Base-by-base conservation (phyloP, 2,888 invertebrate species). In the Ephialtes manifestator region DNA sequence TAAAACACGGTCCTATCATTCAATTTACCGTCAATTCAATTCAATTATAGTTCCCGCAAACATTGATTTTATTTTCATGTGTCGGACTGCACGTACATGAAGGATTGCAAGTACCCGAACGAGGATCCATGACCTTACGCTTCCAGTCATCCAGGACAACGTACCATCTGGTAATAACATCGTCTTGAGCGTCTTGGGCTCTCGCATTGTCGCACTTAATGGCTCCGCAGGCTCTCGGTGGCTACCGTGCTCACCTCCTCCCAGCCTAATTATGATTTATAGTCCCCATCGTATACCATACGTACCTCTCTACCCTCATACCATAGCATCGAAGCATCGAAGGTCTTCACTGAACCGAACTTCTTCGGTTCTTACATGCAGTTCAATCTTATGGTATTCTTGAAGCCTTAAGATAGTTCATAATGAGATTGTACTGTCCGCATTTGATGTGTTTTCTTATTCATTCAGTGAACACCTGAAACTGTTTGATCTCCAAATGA, bases 191-290 rank as follows among this genome's bases (percentile, higher is more conserved):
- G 83, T 81, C 87, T 79, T 67, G 81, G 86, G 89, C 90, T 89
- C 43, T 13, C 86, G 91, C 89, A 92, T 92, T 92, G 92, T 92
- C 92, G 92, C 89, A 89, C 90, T 91, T 92, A 92, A 92, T 92
- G 92, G 92, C 90, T 87, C 89, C 88, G 89, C 67, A 92, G 90
- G 88, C 90, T 88, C 90, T 90, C 88, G 89, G 88, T 88, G 88
- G 90, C 92, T 92, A 92, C 92, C 90, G 91, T 90, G 60, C 67
- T 43, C 72, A 46, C 72, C 67, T 68, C 81, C 35, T 46, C 78
- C 87, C 89, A 89, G 89, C 90, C 92, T 92, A 92, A 92, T 92
- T 92, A 92, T 92, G 92, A 92, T 92, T 92, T 92, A 92, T 92
- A 90, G 92, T 90, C 89, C 87, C 84, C 87, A 78, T 67, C 74